Percentiles rank a stretch among this genome's conserved stretches.
Evolutionary conservation across 2,113 vertebrate genomes (phyloP).

Genomic region (Cololabis saira): DNA sequence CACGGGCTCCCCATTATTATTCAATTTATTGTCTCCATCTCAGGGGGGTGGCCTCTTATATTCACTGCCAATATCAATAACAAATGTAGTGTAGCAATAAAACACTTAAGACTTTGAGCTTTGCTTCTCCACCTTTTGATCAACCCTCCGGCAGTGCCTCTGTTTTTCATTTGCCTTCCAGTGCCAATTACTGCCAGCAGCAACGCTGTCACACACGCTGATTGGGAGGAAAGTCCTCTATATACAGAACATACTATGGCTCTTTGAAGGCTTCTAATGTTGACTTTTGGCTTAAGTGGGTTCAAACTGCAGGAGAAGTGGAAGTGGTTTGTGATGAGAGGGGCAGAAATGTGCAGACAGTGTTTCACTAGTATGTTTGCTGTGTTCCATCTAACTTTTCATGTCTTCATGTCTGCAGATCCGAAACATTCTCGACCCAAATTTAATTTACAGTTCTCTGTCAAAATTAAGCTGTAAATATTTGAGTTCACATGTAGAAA

Average conservation of each 20-base stretch:
- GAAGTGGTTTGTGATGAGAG: too few relatives aligned
- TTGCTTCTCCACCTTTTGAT: neutral
- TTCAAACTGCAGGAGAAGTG: too few relatives aligned
- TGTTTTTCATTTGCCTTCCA: slow-evolving; percentile 35
- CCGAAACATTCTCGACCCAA: too few relatives aligned
- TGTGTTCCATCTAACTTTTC: too few relatives aligned
- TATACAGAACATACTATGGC: neutral
- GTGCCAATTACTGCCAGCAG: slow-evolving; percentile 5
- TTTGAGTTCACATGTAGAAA: too few relatives aligned
- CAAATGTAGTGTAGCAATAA: slow-evolving; percentile 1
- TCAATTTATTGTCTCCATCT: slow-evolving; percentile 38
- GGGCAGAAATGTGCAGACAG: too few relatives aligned
- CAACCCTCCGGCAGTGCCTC: slow-evolving; percentile 19
- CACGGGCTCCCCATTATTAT: slow-evolving; percentile 50
- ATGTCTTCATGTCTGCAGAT: too few relatives aligned
- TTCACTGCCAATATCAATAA: slow-evolving; percentile 37
- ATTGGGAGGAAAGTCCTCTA: slow-evolving; percentile 14
- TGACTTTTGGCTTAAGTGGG: too few relatives aligned
- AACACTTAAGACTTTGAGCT: slow-evolving; percentile 9
- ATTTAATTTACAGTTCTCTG: too few relatives aligned
- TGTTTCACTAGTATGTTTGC: too few relatives aligned
- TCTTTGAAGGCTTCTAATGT: too few relatives aligned
- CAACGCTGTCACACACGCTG: neutral
- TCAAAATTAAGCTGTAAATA: too few relatives aligned
- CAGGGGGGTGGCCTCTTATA: slow-evolving; percentile 26